phyloP scores from a whole-genome alignment of 2,113 vertebrate genomes.

The Ramphastos sulfuratus region DNA sequence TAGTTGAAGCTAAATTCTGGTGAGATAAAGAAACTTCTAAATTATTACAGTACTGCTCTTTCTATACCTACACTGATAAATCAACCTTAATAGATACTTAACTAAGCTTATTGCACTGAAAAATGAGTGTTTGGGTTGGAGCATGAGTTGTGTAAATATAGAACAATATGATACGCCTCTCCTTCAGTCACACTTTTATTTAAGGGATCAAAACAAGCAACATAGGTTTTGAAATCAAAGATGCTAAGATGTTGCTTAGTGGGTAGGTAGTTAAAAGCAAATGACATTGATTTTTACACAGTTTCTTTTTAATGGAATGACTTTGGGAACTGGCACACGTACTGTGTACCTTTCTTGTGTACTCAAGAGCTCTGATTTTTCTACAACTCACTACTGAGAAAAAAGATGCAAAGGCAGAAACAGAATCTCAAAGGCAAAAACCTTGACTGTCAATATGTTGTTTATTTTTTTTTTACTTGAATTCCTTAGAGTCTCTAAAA shows the following conservation, averaged over 20 bases:
- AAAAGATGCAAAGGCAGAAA: background rate
- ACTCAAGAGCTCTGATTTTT: background rate
- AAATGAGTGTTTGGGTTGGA: background rate
- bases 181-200: slow-evolving; percentile 13
- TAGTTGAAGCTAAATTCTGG: background rate
- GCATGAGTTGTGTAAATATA: background rate
- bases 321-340: background rate
- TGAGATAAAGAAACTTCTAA: background rate
- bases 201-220: background rate
- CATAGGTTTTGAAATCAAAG: background rate
- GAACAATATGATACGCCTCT: background rate
- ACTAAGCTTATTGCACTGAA: background rate
- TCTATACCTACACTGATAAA: background rate
- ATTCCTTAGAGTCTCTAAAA: background rate
- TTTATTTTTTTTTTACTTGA: background rate
- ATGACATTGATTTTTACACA: background rate
- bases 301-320: background rate
- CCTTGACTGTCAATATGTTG: background rate
- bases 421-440: background rate
- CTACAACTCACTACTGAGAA: background rate
- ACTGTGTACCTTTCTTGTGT: background rate
- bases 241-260: background rate
- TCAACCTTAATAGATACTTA: background rate
- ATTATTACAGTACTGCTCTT: background rate
- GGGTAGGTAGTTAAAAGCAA: background rate